Conservation (phyloP, 2,113 vertebrate species). For the Thamnophis sirtalis region DNA sequence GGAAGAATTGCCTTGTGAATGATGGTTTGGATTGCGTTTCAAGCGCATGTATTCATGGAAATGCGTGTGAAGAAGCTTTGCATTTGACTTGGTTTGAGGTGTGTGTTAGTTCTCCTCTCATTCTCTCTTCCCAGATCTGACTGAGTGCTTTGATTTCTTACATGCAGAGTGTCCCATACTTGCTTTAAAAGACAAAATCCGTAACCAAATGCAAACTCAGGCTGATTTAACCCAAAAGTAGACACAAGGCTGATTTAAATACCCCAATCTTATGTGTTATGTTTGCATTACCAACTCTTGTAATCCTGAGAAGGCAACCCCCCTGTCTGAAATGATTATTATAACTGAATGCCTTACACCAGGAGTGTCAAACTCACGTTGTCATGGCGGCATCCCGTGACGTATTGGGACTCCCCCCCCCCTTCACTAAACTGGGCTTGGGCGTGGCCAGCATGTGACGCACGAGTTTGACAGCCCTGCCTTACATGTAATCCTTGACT, state of each 20-base stretch:
- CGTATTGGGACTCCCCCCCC: no score
- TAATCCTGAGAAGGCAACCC: background rate
- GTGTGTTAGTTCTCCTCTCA: background rate
- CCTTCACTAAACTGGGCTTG: no score
- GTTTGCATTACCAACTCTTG: background rate
- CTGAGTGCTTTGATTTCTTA: background rate
- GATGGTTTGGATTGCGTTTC: conserved; percentile 40
- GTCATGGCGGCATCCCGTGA: no score
- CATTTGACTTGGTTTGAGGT: background rate
- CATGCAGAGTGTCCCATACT: no score
- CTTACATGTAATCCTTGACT: background rate
- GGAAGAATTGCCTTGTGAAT: conserved; percentile 37
- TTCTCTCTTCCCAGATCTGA: background rate
- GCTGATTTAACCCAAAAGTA: background rate
- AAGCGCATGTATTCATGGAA: conserved; percentile 49
- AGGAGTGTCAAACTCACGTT: no score
- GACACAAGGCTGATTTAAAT: background rate
- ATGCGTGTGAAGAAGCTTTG: background rate
- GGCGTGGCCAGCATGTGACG: no score
- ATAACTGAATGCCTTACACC: background rate
- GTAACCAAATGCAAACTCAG: background rate
- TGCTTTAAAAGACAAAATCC: background rate
- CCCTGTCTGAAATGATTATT: background rate
- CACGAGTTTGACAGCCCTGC: background rate
- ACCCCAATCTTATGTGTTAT: background rate